These are phyloP conservation scores for Bagarius yarrelli DNA, from an alignment of 2,113 vertebrate species.

Conservation along the genomic window DNA sequence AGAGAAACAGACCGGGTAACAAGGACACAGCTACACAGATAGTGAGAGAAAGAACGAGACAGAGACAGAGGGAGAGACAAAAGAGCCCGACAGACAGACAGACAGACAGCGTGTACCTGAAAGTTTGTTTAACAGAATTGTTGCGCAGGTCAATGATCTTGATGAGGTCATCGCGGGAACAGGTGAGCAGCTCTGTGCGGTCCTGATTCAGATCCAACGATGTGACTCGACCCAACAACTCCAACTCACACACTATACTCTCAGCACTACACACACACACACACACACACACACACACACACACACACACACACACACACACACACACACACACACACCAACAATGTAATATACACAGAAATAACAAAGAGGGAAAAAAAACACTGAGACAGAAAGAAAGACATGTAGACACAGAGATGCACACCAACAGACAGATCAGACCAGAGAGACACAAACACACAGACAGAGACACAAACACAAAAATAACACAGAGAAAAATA, in stretches of 20 bases:
- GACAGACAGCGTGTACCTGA: constrained; percentile 73
- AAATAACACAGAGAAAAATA: too few relatives aligned
- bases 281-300: constrained; percentile 18
- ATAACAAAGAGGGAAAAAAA: not conserved
- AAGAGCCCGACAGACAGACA: not conserved
- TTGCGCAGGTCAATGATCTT: constrained; percentile 90
- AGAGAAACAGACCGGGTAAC: too few relatives aligned
- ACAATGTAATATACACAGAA: not conserved
- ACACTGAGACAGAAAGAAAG: too few relatives aligned
- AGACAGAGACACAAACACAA: too few relatives aligned
- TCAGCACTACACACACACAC: constrained; percentile 75
- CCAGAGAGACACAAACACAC: too few relatives aligned
- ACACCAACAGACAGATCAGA: too few relatives aligned
- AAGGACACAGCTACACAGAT: too few relatives aligned
- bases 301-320: not conserved
- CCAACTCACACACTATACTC: constrained; percentile 85
- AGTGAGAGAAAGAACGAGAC: not conserved
- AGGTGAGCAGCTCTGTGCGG: constrained; percentile 88
- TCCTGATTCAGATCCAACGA: constrained; percentile 93
- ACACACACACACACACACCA: not conserved
- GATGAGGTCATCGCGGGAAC: constrained; percentile 90
- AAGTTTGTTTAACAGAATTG: constrained; percentile 79
- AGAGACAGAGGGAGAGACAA: too few relatives aligned
- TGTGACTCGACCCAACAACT: constrained; percentile 87
- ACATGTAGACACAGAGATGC: too few relatives aligned